phyloP scores from a whole-genome alignment of 2,888 invertebrate species.

The Aradus depressus region DNA sequence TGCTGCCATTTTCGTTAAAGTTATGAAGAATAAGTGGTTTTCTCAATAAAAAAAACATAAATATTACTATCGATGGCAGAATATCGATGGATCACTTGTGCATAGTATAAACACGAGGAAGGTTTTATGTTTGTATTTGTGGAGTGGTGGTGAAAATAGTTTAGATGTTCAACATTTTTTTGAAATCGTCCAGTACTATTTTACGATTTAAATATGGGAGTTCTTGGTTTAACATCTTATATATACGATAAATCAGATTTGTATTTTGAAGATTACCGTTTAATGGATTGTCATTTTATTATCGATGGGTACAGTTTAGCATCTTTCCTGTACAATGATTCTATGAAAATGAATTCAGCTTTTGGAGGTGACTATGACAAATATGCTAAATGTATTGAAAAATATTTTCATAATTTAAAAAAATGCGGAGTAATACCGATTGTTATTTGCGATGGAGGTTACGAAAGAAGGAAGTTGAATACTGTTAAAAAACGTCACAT shows the following conservation, averaged over 20 bases:
- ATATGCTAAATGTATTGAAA: conserved; percentile 50
- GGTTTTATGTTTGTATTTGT: no score
- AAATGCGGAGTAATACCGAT: conserved; percentile 60
- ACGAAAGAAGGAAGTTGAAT: conserved; percentile 56
- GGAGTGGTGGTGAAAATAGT: no score
- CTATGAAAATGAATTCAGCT: conserved; percentile 48
- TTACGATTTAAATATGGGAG: no score
- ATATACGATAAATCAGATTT: conserved; percentile 52
- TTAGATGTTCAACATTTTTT: no score
- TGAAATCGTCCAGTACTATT: no score
- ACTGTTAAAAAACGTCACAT: conserved; percentile 50
- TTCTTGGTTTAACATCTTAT: conserved; percentile 72
- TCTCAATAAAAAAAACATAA: no score
- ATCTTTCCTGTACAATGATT: conserved; percentile 53
- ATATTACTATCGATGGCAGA: no score
- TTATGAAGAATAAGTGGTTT: no score
- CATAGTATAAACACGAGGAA: no score
- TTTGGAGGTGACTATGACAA: conserved; percentile 82
- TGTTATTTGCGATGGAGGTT: conserved; percentile 71
- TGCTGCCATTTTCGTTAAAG: no score
- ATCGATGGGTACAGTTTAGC: conserved; percentile 72
- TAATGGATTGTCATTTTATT: conserved; percentile 57
- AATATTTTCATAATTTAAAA: conserved; percentile 56
- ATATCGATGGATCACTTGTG: no score
- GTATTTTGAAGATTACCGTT: conserved; percentile 50